phyloP scores from a whole-genome alignment of 2,113 vertebrate genomes.

The Oenanthe melanoleuca region DNA sequence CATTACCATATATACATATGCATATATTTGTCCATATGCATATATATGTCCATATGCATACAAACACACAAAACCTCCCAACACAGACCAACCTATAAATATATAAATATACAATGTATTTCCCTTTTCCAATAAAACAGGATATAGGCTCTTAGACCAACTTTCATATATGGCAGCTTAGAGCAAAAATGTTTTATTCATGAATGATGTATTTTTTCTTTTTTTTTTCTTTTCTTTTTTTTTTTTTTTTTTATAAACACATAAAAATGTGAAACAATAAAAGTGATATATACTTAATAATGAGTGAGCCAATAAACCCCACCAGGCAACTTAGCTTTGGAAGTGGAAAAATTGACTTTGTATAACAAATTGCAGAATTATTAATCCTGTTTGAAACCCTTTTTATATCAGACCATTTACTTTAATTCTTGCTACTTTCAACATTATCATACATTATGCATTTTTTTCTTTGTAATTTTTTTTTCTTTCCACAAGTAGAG shows the following conservation, averaged over 20 bases:
- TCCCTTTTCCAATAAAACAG: constrained; percentile 62
- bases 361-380: constrained; percentile 78
- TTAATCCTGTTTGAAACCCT: constrained; percentile 73
- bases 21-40: not conserved
- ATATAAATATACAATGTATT: not conserved
- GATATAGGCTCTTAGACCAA: constrained; percentile 64
- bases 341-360: constrained; percentile 78
- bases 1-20: constrained; percentile 51
- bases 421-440: constrained; percentile 75
- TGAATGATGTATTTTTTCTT: constrained; percentile 34
- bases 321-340: constrained; percentile 73
- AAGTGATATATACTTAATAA: constrained; percentile 79
- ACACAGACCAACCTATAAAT: not conserved
- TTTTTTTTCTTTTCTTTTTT: not conserved
- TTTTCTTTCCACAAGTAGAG: constrained; percentile 4
- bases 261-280: constrained; percentile 80
- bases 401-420: constrained; percentile 77
- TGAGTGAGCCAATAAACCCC: constrained; percentile 75
- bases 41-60: not conserved
- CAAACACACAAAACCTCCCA: not conserved
- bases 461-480: constrained; percentile 66
- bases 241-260: constrained; percentile 70
- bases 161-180: constrained; percentile 67
- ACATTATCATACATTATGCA: constrained; percentile 74
- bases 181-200: constrained; percentile 79